Base-by-base conservation (phyloP, 2,888 invertebrate genomes). In the Synanthedon tipuliformis region DNA sequence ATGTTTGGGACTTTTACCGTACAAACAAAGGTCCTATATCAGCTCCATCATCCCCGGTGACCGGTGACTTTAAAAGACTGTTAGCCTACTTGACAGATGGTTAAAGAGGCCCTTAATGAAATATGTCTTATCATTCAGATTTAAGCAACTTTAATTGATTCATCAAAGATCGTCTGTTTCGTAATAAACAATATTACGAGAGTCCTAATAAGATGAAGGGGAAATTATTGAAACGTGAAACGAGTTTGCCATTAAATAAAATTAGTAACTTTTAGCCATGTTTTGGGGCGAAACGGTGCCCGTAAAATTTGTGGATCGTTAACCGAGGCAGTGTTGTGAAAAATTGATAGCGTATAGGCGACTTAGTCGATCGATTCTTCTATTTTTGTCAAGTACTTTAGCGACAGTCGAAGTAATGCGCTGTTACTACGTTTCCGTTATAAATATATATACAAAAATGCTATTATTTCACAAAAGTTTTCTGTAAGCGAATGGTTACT, bases 241-340 rank as follows among this genome's bases (percentile, higher is more conserved):
- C 40, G 50, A 51, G 49, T 49, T 13, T 45, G 41, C 23, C 51
- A 53, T 54, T 51, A 41, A 45, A 54, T 52, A 54, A 56, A 54
- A 52, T 45, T 52, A 45, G 51, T 40, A 41, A 52, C 51, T 56
- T 56, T 56, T 48, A 40, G 50, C 18, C 41, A 51, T 34, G 34
- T 34, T 34, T 34, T 48, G 23, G 50, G 18, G 23, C 41, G 40
- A 49, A 48, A 53, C 40, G 61, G 56, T 55, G 56, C 49, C 56
- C 60, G 61, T 63, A 60, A 66, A 66, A 65, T 70, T 68, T 65
- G 68, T 59, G 61, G 69, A 61, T 63, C 64, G 65, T 58, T 62
- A 60, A 54, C 58, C 59, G 60, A 66, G 61, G 60, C 73, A 70
- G 69, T 71, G 74, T 72, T 69, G 73, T 79, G 78, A 76, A 78